Conservation (phyloP, 2,797 vertebrate genomes). For the Trachops cirrhosus region DNA sequence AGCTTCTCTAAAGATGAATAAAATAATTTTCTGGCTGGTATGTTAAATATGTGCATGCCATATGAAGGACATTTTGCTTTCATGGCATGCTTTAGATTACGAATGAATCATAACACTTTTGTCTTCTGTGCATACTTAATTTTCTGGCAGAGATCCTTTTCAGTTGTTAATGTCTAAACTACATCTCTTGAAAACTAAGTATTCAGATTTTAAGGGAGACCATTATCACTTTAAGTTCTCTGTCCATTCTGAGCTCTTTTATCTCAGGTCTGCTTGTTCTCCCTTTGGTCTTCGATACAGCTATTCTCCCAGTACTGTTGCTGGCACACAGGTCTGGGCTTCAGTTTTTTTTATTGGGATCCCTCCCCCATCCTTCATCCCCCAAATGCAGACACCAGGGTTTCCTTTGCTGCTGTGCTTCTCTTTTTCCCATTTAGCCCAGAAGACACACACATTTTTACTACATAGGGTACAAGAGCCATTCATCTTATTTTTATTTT, state of each 20-base stretch:
- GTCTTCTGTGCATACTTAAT: neutral
- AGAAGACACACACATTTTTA: neutral
- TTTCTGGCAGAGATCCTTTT: neutral
- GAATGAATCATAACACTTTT: neutral
- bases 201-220: conserved; percentile 18
- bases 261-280: neutral
- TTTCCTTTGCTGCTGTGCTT: neutral
- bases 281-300: neutral
- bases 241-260: neutral
- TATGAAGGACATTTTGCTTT: neutral
- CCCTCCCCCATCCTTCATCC: neutral
- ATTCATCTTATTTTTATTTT: neutral
- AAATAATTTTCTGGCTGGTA: neutral
- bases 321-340: neutral
- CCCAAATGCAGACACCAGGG: neutral
- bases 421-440: neutral
- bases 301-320: neutral
- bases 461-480: neutral
- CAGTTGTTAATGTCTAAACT: neutral
- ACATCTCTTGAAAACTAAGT: neutral
- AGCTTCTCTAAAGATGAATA: neutral
- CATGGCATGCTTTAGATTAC: neutral
- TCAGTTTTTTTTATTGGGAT: neutral
- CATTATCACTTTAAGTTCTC: neutral
- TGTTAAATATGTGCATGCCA: neutral